Base-by-base conservation (phyloP, 1,140 invertebrate genomes). In the Marisa cornuarietis region DNA sequence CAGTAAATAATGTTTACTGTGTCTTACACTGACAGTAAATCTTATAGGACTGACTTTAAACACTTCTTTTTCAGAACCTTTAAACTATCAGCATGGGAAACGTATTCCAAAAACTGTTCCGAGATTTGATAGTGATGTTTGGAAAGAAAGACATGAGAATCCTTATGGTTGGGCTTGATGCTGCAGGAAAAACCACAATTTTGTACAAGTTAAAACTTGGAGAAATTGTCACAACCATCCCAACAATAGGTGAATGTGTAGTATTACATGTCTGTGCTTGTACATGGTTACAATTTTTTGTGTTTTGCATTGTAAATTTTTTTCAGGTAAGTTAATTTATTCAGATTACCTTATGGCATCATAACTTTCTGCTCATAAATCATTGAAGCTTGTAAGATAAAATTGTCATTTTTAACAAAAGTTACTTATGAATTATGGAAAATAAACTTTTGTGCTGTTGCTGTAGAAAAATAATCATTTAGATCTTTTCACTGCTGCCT, bases 101-200 rank as follows among this genome's bases (percentile, higher is more conserved):
- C 66, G 42, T 79, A 20, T 83, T 86, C 77, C 73, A 78, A 8
- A 79, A 63, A 9, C 10, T 86, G 42, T 84, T 86, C 74, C 68
- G 73, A 24, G 58, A 74, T n/a, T 63, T 87, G 20, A 83, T 83
- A 81, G 69, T 42, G 14, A 49, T 77, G 7, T 82, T 82, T 79
- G 85, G 85, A 0, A 87, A 85, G 74, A 83, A 83, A 78, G 87
- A 88, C 51, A 87, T 88, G 87, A 86, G 85, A 79, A 87, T 88
- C 81, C 83, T 88, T 75, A 88, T 88, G 87, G 87, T 88, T 24
- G 97, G 97, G 68, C 92, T 99, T 72, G 97, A 99, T 92, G 97
- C 96, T 79, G 97, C 97, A 85, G 98, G 98, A 87, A 99, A 99
- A 94, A 99, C 97, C 4, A 99, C 97, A 76, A 99, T 99, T 91